These are phyloP conservation scores for Nothocercus nigrocapillus DNA, from an alignment of 2,113 vertebrate species.

Conservation along the genomic window DNA sequence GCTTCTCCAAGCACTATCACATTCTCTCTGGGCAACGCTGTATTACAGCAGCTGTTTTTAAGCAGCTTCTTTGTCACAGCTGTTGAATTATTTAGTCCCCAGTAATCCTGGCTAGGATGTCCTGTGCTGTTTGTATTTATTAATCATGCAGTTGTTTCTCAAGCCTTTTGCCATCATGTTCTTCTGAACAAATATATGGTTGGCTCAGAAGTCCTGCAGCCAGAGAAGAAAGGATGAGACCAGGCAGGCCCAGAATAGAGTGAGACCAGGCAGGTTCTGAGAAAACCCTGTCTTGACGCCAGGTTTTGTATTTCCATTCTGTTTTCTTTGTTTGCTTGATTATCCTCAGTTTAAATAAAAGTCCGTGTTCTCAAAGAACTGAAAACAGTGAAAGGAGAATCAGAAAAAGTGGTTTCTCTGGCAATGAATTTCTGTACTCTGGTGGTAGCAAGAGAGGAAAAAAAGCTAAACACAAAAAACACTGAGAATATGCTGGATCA, in stretches of 20 bases:
- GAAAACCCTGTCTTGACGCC: background rate
- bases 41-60: background rate
- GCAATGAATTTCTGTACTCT: background rate
- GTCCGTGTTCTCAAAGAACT: background rate
- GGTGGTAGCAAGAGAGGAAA: background rate
- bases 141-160: background rate
- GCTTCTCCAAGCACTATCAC: background rate
- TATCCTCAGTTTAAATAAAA: background rate
- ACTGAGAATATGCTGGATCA: background rate
- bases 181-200: background rate
- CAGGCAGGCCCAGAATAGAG: background rate
- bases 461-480: background rate
- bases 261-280: background rate
- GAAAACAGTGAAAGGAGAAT: background rate
- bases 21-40: background rate
- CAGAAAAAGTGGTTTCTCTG: background rate
- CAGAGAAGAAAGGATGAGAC: background rate
- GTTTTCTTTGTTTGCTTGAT: background rate
- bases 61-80: background rate
- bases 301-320: background rate
- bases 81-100: background rate
- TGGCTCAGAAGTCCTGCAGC: background rate
- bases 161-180: background rate
- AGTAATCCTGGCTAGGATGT: background rate
- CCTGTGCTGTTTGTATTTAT: background rate